Base-by-base conservation (phyloP, 1,140 invertebrate species). In the Neodiprion fabricii region DNA sequence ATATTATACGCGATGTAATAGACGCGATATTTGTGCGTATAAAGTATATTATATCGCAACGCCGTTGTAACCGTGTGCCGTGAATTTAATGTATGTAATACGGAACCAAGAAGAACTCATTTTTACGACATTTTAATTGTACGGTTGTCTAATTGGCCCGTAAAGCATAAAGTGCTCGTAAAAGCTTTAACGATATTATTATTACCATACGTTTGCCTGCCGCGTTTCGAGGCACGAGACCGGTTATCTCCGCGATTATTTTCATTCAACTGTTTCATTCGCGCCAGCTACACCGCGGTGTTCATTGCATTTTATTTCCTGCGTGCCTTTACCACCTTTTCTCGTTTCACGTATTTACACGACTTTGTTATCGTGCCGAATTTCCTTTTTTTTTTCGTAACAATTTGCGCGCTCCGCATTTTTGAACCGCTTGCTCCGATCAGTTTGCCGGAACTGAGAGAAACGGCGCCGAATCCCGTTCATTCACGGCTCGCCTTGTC, bases 91-190 rank as follows among this genome's bases (percentile, higher is more conserved):
- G 28, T 40, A 40, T 40, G 28, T 40, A 40, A 40, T 40, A 40
- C 28, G 28, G 28, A 61, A 12, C 53, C 11, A 61, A 12, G 7
- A 9, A 61, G 53, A 61, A 61, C 53, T 80, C 81, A 79, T 80
- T 86, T 87, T 86, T 85, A 88, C 82, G 85, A 81, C 80, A 49
- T 84, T 87, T 87, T 88, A 87, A 88, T 87, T 87, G 82, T 83
- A 76, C 78, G 78, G 75, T 75, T 76, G 79, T 85, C 82, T 85
- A 88, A 88, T 87, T 87, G 85, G 81, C 76, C 79, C 78, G 80
- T 87, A 84, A 87, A 88, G 79, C 78, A 76, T 77, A 71, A 77
- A 81, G 68, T 79, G 76, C 81, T 85, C 85, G 78, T 87, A 85
- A 86, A 86, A 77, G 75, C 76, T 70, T 82, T 86, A 80, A 84